Evolutionary conservation across 2,888 invertebrate species (phyloP).

Genomic region (Prosopocoilus inquinatus): DNA sequence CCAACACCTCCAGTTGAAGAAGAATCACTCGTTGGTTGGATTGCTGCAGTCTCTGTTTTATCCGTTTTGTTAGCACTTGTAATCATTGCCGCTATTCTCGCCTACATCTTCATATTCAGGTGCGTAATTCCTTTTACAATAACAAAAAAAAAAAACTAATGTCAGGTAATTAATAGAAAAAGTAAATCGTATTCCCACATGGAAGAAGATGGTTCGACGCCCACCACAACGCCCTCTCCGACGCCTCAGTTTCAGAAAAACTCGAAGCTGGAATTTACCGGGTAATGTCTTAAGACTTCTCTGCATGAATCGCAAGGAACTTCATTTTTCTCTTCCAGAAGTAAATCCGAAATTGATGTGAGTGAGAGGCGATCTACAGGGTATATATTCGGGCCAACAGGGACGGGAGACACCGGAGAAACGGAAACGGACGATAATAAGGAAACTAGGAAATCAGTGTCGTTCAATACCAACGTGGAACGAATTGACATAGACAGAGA

Average conservation of each 20-base stretch:
- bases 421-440: constrained; percentile 22
- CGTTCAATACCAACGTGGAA: constrained; percentile 49
- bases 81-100: constrained; percentile 36
- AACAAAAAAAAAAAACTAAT: too few species aligned
- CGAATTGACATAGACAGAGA: constrained; percentile 47
- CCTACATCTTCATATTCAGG: constrained; percentile 40
- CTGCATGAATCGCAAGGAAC: not conserved
- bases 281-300: not conserved
- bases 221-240: not conserved
- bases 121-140: constrained; percentile 15
- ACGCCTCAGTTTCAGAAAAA: constrained; percentile 12
- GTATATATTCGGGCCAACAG: constrained; percentile 29
- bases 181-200: constrained; percentile 8
- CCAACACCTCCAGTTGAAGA: not conserved
- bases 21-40: constrained; percentile 30
- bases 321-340: constrained; percentile 3
- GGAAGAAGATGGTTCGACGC: constrained; percentile 9
- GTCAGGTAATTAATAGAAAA: not conserved
- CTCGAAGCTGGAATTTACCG: not conserved
- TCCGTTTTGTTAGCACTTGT: constrained; percentile 35
- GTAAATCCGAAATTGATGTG: constrained; percentile 8
- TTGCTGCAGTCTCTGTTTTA: constrained; percentile 41
- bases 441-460: constrained; percentile 38
- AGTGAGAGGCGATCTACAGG: constrained; percentile 34
- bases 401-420: constrained; percentile 24